phyloP scores from a whole-genome alignment of 2,797 vertebrate genomes.

The Lacerta bilineata region DNA sequence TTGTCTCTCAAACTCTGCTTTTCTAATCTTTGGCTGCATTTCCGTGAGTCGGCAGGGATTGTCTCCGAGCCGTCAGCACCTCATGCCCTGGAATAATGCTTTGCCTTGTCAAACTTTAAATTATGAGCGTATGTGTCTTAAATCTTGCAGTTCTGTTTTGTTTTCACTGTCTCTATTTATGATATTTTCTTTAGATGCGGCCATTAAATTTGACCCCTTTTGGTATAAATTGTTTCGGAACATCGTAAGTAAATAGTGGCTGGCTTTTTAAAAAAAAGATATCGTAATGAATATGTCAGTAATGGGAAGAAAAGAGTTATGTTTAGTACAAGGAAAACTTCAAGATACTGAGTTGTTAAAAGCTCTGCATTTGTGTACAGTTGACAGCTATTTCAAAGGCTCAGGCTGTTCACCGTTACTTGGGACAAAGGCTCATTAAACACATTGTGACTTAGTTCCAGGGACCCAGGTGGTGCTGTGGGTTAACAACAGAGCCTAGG shows the following conservation, averaged over 20 bases:
- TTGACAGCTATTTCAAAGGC: background rate
- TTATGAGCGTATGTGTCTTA: slow-evolving; percentile 26
- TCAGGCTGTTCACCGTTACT: background rate
- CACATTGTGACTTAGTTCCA: background rate
- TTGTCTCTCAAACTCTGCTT: slow-evolving; percentile 38
- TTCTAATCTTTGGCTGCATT: slow-evolving; percentile 32
- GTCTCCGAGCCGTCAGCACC: background rate
- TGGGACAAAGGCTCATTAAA: background rate
- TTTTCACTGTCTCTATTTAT: background rate
- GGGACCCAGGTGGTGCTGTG: no score
- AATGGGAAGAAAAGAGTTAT: background rate
- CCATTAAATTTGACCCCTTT: slow-evolving; percentile 7
- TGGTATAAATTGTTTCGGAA: slow-evolving; percentile 33
- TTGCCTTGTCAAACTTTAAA: slow-evolving; percentile 27
- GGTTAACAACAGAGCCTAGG: no score
- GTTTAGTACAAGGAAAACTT: background rate
- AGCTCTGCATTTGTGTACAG: background rate
- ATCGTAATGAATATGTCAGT: background rate
- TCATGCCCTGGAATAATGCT: slow-evolving; percentile 6
- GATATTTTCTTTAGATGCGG: slow-evolving; percentile 1
- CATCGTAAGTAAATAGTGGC: slow-evolving; percentile 29
- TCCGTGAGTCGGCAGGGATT: background rate
- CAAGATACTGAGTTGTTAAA: background rate
- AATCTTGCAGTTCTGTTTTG: slow-evolving; percentile 11
- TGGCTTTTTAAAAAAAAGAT: background rate